Conservation (phyloP, 53 echinoderm and acorn worm species). For the Paracentrotus lividus region DNA sequence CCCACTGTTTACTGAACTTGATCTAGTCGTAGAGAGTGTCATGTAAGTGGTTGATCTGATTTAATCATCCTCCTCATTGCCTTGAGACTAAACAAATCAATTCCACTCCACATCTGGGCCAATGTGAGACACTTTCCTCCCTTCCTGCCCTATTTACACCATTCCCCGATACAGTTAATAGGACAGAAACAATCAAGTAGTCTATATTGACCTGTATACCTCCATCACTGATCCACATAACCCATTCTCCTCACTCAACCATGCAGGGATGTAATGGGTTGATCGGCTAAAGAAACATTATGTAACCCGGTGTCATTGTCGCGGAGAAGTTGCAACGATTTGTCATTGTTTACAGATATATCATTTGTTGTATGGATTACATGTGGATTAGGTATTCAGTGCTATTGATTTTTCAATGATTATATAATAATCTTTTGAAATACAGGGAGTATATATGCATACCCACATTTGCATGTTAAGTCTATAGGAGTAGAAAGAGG, state of each 20-base stretch:
- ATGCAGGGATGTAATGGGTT: not conserved
- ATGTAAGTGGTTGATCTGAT: slow-evolving; percentile 1
- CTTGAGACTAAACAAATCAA: slow-evolving; percentile 21
- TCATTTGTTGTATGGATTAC: too few relatives aligned
- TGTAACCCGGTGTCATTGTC: not conserved
- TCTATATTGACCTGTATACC: slow-evolving; percentile 2
- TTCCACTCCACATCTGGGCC: slow-evolving; percentile 1
- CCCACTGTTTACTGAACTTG: not conserved
- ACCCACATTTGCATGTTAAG: too few relatives aligned
- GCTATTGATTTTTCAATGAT: too few relatives aligned
- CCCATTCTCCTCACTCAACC: not conserved
- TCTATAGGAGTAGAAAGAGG: too few relatives aligned
- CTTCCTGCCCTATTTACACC: slow-evolving; percentile 37
- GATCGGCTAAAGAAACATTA: not conserved
- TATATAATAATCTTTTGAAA: too few relatives aligned
- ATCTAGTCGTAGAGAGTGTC: not conserved
- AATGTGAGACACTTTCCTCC: slow-evolving; percentile 27
- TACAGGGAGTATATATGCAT: too few relatives aligned
- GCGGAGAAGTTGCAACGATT: not conserved
- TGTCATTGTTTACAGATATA: too few relatives aligned
- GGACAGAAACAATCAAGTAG: slow-evolving; percentile 32
- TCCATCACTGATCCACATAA: not conserved
- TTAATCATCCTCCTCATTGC: not conserved
- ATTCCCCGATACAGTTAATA: slow-evolving; percentile 34
- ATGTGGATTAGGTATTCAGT: too few relatives aligned